Conservation (phyloP, 2,888 invertebrate genomes). For the Drosophila limbata region DNA sequence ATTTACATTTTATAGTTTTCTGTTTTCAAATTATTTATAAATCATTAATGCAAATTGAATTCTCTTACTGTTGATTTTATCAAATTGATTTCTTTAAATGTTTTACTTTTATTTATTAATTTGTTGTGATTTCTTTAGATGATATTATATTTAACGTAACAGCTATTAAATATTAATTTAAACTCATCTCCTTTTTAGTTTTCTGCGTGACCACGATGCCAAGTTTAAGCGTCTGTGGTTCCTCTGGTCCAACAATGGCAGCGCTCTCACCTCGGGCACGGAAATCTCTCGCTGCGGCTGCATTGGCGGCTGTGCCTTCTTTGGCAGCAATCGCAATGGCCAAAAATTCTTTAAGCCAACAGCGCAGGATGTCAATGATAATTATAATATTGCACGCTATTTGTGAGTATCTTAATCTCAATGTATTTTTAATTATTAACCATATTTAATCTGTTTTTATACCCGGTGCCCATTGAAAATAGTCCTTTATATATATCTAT, state of each 20-base stretch:
- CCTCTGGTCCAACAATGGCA: slow-evolving; percentile 90
- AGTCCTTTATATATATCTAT: no score
- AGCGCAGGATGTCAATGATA: slow-evolving; percentile 92
- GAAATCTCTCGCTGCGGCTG: slow-evolving; percentile 95
- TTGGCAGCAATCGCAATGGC: slow-evolving; percentile 96
- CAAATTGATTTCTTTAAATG: no score
- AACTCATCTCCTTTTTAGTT: slow-evolving; percentile 81
- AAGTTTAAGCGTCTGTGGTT: slow-evolving; percentile 96
- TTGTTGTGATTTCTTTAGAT: neutral
- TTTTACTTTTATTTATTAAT: neutral
- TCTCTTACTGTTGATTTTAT: no score
- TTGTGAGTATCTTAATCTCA: slow-evolving; percentile 80
- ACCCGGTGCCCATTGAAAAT: no score
- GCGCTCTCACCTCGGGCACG: slow-evolving; percentile 85
- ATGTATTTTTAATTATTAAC: no score
- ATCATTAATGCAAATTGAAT: no score
- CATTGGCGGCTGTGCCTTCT: slow-evolving; percentile 97
- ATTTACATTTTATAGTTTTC: no score
- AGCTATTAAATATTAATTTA: neutral
- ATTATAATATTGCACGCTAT: slow-evolving; percentile 91
- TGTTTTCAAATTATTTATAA: no score
- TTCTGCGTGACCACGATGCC: slow-evolving; percentile 93
- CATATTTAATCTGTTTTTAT: no score
- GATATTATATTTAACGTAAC: neutral
- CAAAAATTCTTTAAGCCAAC: slow-evolving; percentile 94